A percentile compares a stretch with the other conserved stretches of the same genome.
phyloP scores from a whole-genome alignment of 2,888 invertebrate species.

The Polydrusus cervinus region DNA sequence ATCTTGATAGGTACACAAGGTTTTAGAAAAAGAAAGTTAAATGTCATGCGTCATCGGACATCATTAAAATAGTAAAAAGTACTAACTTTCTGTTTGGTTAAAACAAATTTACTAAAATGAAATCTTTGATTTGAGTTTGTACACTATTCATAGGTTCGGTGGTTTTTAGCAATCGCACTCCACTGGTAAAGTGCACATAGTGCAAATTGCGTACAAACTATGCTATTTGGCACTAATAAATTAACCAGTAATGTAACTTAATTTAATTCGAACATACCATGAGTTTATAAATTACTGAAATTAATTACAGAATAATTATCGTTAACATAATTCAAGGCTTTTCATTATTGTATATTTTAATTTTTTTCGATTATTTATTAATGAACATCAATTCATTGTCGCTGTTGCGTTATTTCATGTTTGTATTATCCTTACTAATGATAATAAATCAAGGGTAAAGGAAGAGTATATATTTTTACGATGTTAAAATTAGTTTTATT shows the following conservation, averaged over 20 bases:
- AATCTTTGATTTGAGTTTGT: too few species aligned
- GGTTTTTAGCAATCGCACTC: too few species aligned
- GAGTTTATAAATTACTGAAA: background rate
- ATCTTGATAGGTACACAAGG: too few species aligned
- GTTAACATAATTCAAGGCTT: conserved; percentile 1
- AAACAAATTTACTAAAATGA: too few species aligned
- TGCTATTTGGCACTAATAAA: background rate
- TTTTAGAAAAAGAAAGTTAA: too few species aligned
- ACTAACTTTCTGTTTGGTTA: too few species aligned
- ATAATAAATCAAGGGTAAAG: background rate
- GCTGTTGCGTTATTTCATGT: background rate
- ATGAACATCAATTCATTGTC: background rate
- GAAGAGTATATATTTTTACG: too few species aligned
- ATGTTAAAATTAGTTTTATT: too few species aligned
- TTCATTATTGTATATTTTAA: background rate
- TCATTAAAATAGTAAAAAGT: too few species aligned
- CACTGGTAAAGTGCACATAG: too few species aligned
- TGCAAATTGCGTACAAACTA: background rate
- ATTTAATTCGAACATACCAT: background rate
- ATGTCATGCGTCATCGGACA: too few species aligned
- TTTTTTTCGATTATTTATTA: conserved; percentile 3
- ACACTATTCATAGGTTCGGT: too few species aligned
- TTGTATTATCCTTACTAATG: background rate
- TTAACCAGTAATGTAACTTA: background rate
- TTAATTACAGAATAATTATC: background rate